phyloP scores from a whole-genome alignment of 2,797 vertebrate species.

The Pangasius sanitwongsei region DNA sequence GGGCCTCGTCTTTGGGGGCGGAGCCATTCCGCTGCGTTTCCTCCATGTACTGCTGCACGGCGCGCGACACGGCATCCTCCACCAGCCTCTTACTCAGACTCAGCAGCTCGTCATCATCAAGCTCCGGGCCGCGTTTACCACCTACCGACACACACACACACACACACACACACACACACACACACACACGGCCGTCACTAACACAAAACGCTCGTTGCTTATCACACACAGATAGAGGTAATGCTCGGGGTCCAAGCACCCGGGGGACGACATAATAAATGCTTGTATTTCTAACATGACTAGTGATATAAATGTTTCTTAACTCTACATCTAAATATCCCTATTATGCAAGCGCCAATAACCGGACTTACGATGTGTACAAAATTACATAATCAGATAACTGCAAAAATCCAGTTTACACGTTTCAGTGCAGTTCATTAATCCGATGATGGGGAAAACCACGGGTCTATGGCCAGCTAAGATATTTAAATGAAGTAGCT shows the following conservation, averaged over 20 bases:
- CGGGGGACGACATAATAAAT: not conserved
- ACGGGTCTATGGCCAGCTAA: not conserved
- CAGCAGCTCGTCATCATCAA: conserved; percentile 93
- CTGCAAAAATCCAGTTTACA: too few species aligned
- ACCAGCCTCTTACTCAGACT: conserved; percentile 94
- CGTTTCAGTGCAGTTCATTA: not conserved
- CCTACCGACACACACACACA: conserved; percentile 78
- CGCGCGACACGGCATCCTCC: conserved; percentile 91
- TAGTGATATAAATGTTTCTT: not conserved
- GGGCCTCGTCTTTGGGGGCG: conserved; percentile 75
- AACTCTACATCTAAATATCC: not conserved
- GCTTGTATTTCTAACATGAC: not conserved
- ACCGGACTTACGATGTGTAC: not conserved
- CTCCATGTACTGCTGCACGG: conserved; percentile 94
- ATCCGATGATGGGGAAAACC: too few species aligned
- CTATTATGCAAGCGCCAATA: not conserved
- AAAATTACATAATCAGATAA: not conserved
- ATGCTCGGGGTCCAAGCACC: not conserved
- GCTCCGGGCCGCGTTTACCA: conserved; percentile 84
- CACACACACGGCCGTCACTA: conserved; percentile 23
- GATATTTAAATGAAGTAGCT: too few species aligned
- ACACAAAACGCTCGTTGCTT: conserved; percentile 3
- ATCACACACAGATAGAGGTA: conserved; percentile 4
- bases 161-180: conserved; percentile 22
- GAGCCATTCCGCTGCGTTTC: conserved; percentile 84